phyloP scores from a whole-genome alignment of 2,797 vertebrate species.

The Cryptoblepharus egeriae region DNA sequence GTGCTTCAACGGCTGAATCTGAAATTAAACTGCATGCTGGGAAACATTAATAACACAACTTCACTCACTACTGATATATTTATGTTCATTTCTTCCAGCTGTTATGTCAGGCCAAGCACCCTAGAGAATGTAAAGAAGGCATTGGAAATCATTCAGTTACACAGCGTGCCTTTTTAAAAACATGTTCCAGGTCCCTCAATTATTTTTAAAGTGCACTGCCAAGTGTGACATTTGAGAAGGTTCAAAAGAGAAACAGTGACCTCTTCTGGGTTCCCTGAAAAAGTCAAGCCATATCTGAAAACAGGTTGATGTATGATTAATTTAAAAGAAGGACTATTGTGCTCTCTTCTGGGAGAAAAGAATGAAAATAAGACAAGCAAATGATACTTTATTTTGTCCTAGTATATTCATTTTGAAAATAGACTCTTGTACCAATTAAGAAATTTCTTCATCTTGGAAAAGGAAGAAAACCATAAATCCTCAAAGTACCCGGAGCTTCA shows the following conservation, averaged over 20 bases:
- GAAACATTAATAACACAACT: slow-evolving; percentile 49
- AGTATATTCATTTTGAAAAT: slow-evolving; percentile 64
- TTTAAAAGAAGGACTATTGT: slow-evolving; percentile 19
- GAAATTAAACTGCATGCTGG: slow-evolving; percentile 40
- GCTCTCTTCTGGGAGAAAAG: slow-evolving; percentile 57
- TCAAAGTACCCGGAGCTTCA: slow-evolving; percentile 71
- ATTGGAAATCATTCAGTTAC: slow-evolving; percentile 37
- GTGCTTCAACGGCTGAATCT: slow-evolving; percentile 23
- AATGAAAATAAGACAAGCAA: slow-evolving; percentile 69
- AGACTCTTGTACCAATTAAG: slow-evolving; percentile 67
- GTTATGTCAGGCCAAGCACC: slow-evolving; percentile 47
- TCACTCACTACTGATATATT: slow-evolving; percentile 44
- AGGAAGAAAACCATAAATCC: slow-evolving; percentile 72
- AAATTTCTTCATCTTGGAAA: slow-evolving; percentile 68
- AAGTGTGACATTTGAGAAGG: background rate
- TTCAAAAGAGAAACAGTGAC: slow-evolving; percentile 75
- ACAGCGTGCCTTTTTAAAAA: background rate
- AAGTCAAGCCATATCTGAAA: background rate
- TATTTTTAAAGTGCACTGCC: background rate
- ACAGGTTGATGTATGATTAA: background rate
- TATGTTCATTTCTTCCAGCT: slow-evolving; percentile 42
- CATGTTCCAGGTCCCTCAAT: slow-evolving; percentile 21
- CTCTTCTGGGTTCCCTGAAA: slow-evolving; percentile 71
- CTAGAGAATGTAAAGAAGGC: slow-evolving; percentile 40
- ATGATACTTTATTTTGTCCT: slow-evolving; percentile 62